A percentile compares a stretch with the other conserved stretches of the same genome.
These are phyloP conservation scores for Agrilus cyanescens DNA, from an alignment of 2,888 invertebrate species.

Conservation along the genomic window DNA sequence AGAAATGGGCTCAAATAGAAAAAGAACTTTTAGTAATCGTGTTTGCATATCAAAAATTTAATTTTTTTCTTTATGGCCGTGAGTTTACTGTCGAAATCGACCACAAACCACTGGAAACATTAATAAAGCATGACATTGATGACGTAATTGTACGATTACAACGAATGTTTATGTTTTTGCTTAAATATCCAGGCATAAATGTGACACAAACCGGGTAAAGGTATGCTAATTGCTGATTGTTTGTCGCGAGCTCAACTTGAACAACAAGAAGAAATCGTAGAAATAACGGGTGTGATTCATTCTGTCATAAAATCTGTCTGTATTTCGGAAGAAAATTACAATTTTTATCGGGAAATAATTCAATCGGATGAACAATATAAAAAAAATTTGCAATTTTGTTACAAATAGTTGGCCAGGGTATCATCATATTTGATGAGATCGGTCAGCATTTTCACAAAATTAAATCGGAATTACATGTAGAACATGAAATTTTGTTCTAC, in stretches of 20 bases:
- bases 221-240: no score
- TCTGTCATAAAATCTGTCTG: background rate
- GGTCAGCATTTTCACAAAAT: no score
- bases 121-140: slow-evolving; percentile 21
- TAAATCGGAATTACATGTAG: background rate
- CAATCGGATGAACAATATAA: slow-evolving; percentile 1
- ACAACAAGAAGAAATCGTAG: no score
- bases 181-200: background rate
- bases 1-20: background rate
- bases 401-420: no score
- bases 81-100: slow-evolving; percentile 21
- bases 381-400: slow-evolving; percentile 3
- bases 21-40: background rate
- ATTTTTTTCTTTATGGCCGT: slow-evolving; percentile 21
- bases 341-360: slow-evolving; percentile 1
- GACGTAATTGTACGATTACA: slow-evolving; percentile 21
- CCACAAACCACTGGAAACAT: slow-evolving; percentile 24
- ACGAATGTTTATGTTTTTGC: slow-evolving; percentile 17
- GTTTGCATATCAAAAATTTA: slow-evolving; percentile 15
- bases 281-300: no score
- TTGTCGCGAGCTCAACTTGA: no score
- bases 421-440: no score
- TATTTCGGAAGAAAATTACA: slow-evolving; percentile 1
- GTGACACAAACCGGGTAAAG: no score
- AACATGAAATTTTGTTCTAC: slow-evolving; percentile 16